These are phyloP conservation scores for Murina feae DNA, from an alignment of 2,113 vertebrate genomes.

Conservation along the genomic window DNA sequence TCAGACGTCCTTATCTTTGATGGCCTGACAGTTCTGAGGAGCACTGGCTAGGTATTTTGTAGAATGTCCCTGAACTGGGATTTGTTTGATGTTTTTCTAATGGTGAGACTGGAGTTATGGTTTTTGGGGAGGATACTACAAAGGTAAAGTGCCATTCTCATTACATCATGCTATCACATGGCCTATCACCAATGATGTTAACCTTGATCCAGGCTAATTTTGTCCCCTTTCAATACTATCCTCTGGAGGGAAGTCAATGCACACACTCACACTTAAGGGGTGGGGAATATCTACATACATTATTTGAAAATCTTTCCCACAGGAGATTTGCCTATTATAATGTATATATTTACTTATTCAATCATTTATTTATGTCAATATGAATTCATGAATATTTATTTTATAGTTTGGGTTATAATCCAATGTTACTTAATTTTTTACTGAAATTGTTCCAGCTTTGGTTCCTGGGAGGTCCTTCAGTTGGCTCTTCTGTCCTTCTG, in stretches of 20 bases:
- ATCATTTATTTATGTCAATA: neutral
- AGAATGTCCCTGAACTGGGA: neutral
- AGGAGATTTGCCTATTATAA: neutral
- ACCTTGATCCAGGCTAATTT: neutral
- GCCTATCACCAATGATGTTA: neutral
- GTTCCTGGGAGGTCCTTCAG: neutral
- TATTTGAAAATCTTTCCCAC: neutral
- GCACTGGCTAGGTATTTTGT: neutral
- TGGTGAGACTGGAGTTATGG: neutral
- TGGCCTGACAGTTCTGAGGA: neutral
- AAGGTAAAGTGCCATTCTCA: neutral
- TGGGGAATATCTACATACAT: neutral
- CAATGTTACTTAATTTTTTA: constrained; percentile 36
- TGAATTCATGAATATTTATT: constrained; percentile 14
- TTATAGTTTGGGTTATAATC: constrained; percentile 12
- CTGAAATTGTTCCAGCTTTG: neutral
- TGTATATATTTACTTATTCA: neutral
- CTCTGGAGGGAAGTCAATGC: neutral
- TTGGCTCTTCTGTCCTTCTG: neutral
- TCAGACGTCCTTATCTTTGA: neutral
- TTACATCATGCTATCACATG: neutral
- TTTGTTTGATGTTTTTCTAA: neutral
- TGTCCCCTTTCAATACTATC: neutral
- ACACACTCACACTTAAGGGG: neutral
- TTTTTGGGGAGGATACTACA: neutral